Evolutionary conservation across 2,797 vertebrate genomes (phyloP).

Genomic region (Peromyscus nudipes): DNA sequence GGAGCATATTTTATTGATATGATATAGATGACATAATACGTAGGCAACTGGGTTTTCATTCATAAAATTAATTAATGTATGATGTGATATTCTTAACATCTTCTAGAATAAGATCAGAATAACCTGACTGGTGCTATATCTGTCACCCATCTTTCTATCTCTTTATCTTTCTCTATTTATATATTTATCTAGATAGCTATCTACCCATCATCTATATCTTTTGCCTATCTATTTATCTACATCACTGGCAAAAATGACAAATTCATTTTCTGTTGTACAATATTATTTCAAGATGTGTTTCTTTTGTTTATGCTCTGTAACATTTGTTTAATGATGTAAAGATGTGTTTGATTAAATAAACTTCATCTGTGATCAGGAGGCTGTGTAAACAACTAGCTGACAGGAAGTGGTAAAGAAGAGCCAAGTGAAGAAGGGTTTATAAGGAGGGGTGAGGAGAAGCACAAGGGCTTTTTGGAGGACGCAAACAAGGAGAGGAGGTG

Average conservation of each 20-base stretch:
- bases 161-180: not conserved
- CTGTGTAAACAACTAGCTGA: too few relatives aligned
- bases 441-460: too few relatives aligned
- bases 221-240: not conserved
- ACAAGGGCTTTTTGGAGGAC: too few relatives aligned
- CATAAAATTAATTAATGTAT: not conserved
- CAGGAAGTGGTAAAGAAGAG: too few relatives aligned
- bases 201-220: not conserved
- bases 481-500: too few relatives aligned
- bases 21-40: not conserved
- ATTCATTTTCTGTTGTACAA: not conserved
- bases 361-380: too few relatives aligned
- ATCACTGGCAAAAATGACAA: not conserved
- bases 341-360: too few relatives aligned
- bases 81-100: not conserved
- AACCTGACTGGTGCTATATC: not conserved
- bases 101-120: conserved; percentile 48
- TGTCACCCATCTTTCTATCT: not conserved
- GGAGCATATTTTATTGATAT: not conserved
- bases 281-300: too few relatives aligned
- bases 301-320: too few relatives aligned
- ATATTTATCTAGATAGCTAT: not conserved
- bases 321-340: too few relatives aligned
- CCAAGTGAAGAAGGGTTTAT: too few relatives aligned
- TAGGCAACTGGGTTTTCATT: not conserved